Base-by-base conservation (phyloP, 2,888 invertebrate species). In the Erebia aethiops region DNA sequence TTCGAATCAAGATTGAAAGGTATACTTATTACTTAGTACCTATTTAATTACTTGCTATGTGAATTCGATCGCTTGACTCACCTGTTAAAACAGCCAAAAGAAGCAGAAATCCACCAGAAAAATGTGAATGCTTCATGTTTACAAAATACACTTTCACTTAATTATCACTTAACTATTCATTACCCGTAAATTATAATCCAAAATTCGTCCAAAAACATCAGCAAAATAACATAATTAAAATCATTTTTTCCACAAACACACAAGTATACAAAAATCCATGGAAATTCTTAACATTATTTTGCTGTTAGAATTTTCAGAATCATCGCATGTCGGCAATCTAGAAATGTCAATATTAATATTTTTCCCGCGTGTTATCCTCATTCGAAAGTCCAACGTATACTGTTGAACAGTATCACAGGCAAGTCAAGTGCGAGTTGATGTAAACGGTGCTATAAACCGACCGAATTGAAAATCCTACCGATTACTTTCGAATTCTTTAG, bases 301-400 rank as follows among this genome's bases (percentile, higher is more conserved):
- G 35, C 7, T 65, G 21, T 68, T 63, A 72, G 64, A 41, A 52
- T 69, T 70, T 74, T 72, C 74, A 71, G 2, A 76, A 71, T 72
- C 71, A 76, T 77, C 81, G 77, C 76, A 79, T 62, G 7, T 26
- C 79, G 79, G 76, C 77, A 81, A 71, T 74, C n/a, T 78, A 14
- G 78, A 76, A 78, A 78, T 76, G 78, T 46, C 58, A 70, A 71
- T 74, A 68, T 54, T 26, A 65, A 63, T n/a, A n/a, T 74, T 74
- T 72, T 72, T 81, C 76, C 80, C 80, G 82, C 87, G 82, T 81
- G 82, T 76, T 83, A 79, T 81, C 77, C 83, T 73, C 87, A 87
- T 88, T 88, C 87, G 92, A 91, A 90, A 91, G 92, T 88, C 90
- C 88, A 89, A 87, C 90, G 87, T 83, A 77, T 83, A 91, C 91